phyloP scores from a whole-genome alignment of 2,113 vertebrate species.

The Solenodon paradoxus region DNA sequence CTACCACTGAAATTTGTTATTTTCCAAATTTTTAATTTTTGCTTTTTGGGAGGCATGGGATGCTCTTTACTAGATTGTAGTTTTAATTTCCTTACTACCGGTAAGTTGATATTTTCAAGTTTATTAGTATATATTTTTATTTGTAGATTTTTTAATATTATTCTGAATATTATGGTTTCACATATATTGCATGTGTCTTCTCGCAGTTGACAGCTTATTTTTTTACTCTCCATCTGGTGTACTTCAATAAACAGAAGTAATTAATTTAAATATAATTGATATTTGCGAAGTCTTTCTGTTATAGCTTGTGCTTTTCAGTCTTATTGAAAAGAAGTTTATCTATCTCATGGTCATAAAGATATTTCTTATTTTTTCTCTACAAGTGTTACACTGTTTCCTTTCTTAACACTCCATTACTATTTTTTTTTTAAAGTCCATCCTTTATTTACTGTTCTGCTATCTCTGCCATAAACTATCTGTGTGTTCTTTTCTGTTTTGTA shows the following conservation, averaged over 20 bases:
- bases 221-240: neutral
- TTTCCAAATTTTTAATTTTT: constrained; percentile 2
- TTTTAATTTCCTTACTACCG: neutral
- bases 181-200: neutral
- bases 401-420: neutral
- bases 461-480: neutral
- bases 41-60: neutral
- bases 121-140: neutral
- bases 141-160: neutral
- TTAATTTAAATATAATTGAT: neutral
- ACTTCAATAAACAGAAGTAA: neutral
- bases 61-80: neutral
- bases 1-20: neutral
- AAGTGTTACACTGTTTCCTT: neutral
- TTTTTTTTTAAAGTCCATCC: neutral
- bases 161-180: neutral
- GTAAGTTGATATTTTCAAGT: neutral
- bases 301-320: neutral
- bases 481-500: neutral
- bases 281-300: neutral
- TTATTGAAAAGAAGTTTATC: neutral
- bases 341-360: neutral
- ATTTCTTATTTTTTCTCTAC: neutral
- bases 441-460: neutral
- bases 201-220: neutral